A percentile compares a stretch with the other conserved stretches of the same genome.
phyloP scores from a whole-genome alignment of 1,140 invertebrate species.

The Pogonomyrmex barbatus region DNA sequence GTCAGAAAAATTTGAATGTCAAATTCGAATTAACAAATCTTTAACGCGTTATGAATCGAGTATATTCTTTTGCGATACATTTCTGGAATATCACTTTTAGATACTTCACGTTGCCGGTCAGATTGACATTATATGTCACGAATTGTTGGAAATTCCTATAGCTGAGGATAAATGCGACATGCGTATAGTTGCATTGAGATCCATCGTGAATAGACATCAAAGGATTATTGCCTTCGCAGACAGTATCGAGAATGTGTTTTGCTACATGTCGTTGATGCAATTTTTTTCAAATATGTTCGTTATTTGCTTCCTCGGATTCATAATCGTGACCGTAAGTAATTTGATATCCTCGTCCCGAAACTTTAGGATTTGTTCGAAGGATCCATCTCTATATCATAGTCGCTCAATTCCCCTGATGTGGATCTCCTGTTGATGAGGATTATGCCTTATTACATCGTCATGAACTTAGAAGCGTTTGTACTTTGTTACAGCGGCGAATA shows the following conservation, averaged over 20 bases:
- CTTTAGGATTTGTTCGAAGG: constrained; percentile 30
- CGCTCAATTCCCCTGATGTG: neutral
- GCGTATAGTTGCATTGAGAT: neutral
- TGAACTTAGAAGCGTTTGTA: constrained; percentile 64
- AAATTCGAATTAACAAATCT: neutral
- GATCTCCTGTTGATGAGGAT: constrained; percentile 16
- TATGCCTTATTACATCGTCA: constrained; percentile 58
- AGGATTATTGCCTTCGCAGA: constrained; percentile 34
- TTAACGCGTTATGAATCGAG: neutral
- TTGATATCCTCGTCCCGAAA: neutral
- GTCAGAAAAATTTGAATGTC: neutral
- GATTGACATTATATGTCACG: constrained; percentile 43
- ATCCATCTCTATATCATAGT: constrained; percentile 31
- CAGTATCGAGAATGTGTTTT: constrained; percentile 30
- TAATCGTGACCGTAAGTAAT: constrained; percentile 50
- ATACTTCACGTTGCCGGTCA: constrained; percentile 52
- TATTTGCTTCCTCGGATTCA: constrained; percentile 46
- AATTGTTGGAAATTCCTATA: constrained; percentile 18
- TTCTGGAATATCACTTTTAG: constrained; percentile 44
- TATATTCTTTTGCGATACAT: neutral
- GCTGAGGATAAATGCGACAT: neutral
- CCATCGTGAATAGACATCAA: constrained; percentile 42
- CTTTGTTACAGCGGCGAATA: constrained; percentile 70
- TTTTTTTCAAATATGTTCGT: constrained; percentile 43
- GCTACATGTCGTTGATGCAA: constrained; percentile 23